These are phyloP conservation scores for Congeria kusceri DNA, from an alignment of 2,888 invertebrate species.

Conservation along the genomic window DNA sequence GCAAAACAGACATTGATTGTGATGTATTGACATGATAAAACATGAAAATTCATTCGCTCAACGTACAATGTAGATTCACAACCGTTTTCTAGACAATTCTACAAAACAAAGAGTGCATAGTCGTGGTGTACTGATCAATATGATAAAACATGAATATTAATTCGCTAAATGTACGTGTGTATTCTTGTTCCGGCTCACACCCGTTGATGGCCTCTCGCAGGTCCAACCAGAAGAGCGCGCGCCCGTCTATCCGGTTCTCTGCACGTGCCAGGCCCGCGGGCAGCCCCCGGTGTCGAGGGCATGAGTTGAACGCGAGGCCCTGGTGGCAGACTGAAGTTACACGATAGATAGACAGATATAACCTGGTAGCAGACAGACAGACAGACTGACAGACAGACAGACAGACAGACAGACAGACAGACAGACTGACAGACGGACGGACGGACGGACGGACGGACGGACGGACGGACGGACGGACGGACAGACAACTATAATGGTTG, in stretches of 20 bases:
- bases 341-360: no score
- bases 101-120: neutral
- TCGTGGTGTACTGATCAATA: neutral
- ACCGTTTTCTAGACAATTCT: neutral
- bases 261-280: conserved; percentile 40
- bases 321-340: neutral
- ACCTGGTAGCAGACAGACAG: no score
- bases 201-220: conserved; percentile 35
- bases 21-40: no score
- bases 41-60: neutral
- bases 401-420: no score
- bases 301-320: neutral
- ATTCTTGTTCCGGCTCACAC: conserved; percentile 38
- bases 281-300: conserved; percentile 56
- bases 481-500: no score
- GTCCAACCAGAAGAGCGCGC: conserved; percentile 48
- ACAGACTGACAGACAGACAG: no score
- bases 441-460: no score
- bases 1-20: no score
- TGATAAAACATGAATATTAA: neutral
- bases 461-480: no score
- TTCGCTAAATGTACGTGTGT: conserved; percentile 48
- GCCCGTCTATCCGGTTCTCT: conserved; percentile 32
- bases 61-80: neutral
- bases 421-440: no score